Evolutionary conservation across 2,113 vertebrate genomes (phyloP), one percentile per base, ranked within the genome.

Genomic region (Nothobranchius kuhntae): DNA sequence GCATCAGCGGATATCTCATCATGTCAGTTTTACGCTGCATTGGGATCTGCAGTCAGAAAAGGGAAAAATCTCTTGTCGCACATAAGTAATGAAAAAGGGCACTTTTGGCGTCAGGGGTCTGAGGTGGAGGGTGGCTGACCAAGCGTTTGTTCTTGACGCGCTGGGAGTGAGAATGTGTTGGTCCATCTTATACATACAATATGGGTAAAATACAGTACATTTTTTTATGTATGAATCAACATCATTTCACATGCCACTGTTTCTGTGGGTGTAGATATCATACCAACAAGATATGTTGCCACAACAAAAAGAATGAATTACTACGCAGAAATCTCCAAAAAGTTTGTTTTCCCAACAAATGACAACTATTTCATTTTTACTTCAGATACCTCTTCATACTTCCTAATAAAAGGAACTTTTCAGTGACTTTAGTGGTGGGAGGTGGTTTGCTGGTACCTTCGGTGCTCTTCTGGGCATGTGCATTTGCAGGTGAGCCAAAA

Each of bases 281-380:
- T 53, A 50, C 72, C 52, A 77, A 21, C 30, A 26, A 21, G 30
- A 84, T 48, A 65, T 54, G 47, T 21, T 21, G 21, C 21, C 21
- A 21, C 21, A 21, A 21, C 21, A 21, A 21, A 45, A 71, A 62
- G 62, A 77, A 50, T 65, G 56, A 75, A 57, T 35, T 35, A 54
- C 48, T 71, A 80, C 53, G 4, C 13, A 67, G 73, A 80, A 7
- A 73, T 77, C 73, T 71, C 35, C 51, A 35, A 46, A 38, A 52
- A 55, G 57, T 83, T 70, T 80, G 72, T 82, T 63, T 69, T 60
- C 74, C 64, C 67, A 72, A 26, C 47, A 13, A 30, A 13, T 53
- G 59, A 62, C 50, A 17, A 21, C 17, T 48, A 70, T 86, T 87
- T 81, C 42, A 76, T 78, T 80, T 70, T 54, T 38, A 0, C 15